Base-by-base conservation (phyloP, 2,888 invertebrate genomes). In the Elmis aenea region DNA sequence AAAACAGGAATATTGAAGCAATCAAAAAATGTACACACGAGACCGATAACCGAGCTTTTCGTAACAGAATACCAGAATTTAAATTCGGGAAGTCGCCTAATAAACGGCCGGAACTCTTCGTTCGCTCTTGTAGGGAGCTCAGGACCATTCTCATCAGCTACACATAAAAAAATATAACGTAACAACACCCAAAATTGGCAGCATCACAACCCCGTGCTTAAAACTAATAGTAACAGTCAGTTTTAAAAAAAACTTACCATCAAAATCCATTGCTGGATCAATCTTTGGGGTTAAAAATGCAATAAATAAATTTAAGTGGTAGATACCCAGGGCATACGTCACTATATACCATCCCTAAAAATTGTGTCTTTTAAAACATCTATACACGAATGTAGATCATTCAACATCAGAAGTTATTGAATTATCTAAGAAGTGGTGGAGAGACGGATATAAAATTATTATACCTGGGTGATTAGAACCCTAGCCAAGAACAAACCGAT, bases 221-320 rank as follows among this genome's bases (percentile, higher is more conserved):
- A 35, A 16, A 29, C 34, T 10, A 18, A 15, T 30, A 31, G 23
- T 21, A 21, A 12, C 11, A 13, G 14, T 13, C 18, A 8, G 8
- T 18, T 18, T 5, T 5, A 3, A 3, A 9, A 28, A 28, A 9
- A 15, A 46, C 71, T 76, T 73, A 84, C 90, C 90, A 72, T 90
- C 89, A 66, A 89, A 88, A 71, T 92, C 91, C 76, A 91, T 81
- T 23, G 92, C 92, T 50, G 97, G 99, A 78, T 99, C 97, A 64
- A 97, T 95, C 78, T 96, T 97, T 61, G 99, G 99, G 61, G 99
- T 95, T 53, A 99, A 80, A 79, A 99, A 99, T 72, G 96, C 95
- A 75, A 99, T 95, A 74, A 99, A 96, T 68, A 99, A 77, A 75
- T 99, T 99, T 67, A 99, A 79, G 69, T 99, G 92, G 72, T 97